Base-by-base conservation (phyloP, 2,888 invertebrate species). In the Alloplasta piceator region DNA sequence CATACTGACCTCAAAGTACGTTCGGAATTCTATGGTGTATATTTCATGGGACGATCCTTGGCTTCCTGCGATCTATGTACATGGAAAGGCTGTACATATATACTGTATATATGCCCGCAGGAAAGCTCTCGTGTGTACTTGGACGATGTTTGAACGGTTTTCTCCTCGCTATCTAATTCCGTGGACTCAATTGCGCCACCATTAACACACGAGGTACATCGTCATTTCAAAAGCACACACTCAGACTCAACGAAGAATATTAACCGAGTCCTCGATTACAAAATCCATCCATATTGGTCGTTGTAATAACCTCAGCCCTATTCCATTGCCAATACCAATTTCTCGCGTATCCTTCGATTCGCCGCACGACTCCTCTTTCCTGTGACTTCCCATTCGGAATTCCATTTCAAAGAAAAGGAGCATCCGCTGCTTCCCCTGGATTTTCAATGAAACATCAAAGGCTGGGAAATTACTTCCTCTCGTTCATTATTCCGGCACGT, bases 141-240 rank as follows among this genome's bases (percentile, higher is more conserved):
- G 55, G 14, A 41, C 48, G 70, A 63, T 70, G 46, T 74, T 74
- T 79, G 64, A 70, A 67, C 70, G 71, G 67, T 58, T 55, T 72
- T 75, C 46, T 41, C 14, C 12, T 26, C 63, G 58, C 76, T 76
- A 73, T 76, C 72, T 80, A 80, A 80, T 80, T 80, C 80, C 76
- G 80, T 80, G 76, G 80, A 76, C 76, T 72, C 72, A 68, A 72
- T 80, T 76, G 80, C 67, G 26, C 67, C 67, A 56, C 12, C 66
- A n/a, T n/a, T n/a, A 26, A 52, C 14, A 6, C 14, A 52, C 0
- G 26, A 26, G 26, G 52, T 43, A 43, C 43, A 43, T 43, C 6
- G 6, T 9, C 4, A 10, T 10, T 10, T 43, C 7, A 26, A 10
- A 43, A 52, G 52, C 14, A 6, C 52, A 6, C 12, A 12, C 12